Base-by-base conservation (phyloP, 2,113 vertebrate genomes). In the Engystomops pustulosus region DNA sequence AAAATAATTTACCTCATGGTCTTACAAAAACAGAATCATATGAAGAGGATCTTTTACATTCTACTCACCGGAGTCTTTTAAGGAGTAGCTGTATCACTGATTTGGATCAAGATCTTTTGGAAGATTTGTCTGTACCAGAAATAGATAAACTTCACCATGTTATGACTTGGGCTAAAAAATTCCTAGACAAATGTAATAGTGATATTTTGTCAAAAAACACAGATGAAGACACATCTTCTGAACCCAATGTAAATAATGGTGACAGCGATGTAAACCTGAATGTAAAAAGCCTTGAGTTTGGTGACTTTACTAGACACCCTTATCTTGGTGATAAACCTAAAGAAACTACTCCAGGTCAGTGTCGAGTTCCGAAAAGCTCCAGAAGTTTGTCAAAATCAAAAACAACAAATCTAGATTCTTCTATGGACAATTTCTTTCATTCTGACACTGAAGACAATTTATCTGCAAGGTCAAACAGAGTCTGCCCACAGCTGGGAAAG, bases 161-260 rank as follows among this genome's bases (percentile, higher is more conserved):
- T 62, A 81, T 91, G 83, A 87, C 86, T 23, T 93, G 90, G 91
- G 89, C 91, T 81, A 86, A 91, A 62, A 87, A 88, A n/a, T 91
- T 92, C 74, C 72, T 74, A 0, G 70, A 60, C 25, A 86, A 80
- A 18, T 49, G 14, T 72, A 53, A 20, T 45, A n/a, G 74, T 4
- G 51, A 36, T 18, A 17, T 9, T 30, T 45, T 6, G 75, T 44
- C 11, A 32, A 36, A 25, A 51, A 81, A 10, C 8, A 7, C 9
- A 71, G 17, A 17, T 17, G 76, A 82, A 36, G 32, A 76, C 18
- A 7, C 25, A 15, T 23, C 69, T 71, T 45, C 27, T 44, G 20
- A 72, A 47, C 47, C 41, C 8, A 27, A 8, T 72, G 34, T 9
- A 47, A 27, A 2, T 3, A 2, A 12, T 15, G 30, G 70, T 47